Percentiles rank a stretch among this genome's conserved stretches.
Evolutionary conservation across 2,797 vertebrate genomes (phyloP).

Genomic region (Pangasius krempfi): DNA sequence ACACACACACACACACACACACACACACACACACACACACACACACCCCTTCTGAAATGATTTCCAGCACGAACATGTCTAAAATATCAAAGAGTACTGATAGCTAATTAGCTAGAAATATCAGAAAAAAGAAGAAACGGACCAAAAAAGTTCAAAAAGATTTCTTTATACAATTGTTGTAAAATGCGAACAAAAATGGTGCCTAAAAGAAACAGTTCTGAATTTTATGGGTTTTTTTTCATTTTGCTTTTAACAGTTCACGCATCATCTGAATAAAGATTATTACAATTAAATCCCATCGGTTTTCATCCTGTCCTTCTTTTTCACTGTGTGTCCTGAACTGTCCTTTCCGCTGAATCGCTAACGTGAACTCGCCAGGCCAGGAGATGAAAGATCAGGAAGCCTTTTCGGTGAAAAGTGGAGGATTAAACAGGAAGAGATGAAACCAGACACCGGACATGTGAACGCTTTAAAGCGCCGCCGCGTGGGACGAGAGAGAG

Average conservation of each 20-base stretch:
- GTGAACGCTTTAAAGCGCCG: background rate
- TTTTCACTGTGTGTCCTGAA: background rate
- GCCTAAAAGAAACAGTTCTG: background rate
- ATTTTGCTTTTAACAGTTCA: background rate
- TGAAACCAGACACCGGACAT: background rate
- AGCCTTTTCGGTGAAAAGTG: background rate
- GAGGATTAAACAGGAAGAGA: slow-evolving; percentile 6
- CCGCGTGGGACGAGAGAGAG: background rate
- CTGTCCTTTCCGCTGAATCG: background rate
- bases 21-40: too few relatives aligned
- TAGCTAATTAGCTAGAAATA: too few relatives aligned
- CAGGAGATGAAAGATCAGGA: background rate
- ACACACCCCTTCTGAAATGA: background rate
- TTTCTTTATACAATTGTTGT: background rate
- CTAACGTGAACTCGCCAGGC: background rate
- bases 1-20: too few relatives aligned
- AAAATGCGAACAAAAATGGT: background rate
- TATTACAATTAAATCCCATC: background rate
- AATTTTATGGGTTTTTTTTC: background rate
- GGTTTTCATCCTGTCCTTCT: background rate
- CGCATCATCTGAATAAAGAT: background rate
- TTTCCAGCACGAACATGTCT: background rate
- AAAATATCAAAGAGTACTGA: background rate
- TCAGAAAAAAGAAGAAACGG: background rate
- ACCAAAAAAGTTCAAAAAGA: background rate